These are phyloP conservation scores for Pristionchus arcanus DNA, from an alignment of 2,888 invertebrate genomes.

Conservation along the genomic window DNA sequence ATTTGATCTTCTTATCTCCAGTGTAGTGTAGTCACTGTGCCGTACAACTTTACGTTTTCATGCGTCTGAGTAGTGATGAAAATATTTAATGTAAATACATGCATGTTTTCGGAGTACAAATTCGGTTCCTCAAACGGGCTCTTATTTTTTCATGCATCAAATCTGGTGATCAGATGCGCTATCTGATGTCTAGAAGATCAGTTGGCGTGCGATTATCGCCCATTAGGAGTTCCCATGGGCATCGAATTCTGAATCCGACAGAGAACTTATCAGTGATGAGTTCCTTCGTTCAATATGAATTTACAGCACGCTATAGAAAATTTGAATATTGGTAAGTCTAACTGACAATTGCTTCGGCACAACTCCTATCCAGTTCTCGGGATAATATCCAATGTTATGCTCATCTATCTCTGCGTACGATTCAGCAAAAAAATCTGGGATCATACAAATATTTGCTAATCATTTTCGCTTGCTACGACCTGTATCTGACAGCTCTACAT, in stretches of 20 bases:
- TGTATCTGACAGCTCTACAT: background rate
- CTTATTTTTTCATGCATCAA: too few relatives aligned
- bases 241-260: background rate
- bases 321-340: background rate
- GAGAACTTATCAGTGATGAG: background rate
- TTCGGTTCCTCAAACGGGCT: too few relatives aligned
- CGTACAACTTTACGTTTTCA: too few relatives aligned
- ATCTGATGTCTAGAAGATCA: too few relatives aligned
- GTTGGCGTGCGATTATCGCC: background rate
- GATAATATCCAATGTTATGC: background rate
- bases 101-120: too few relatives aligned
- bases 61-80: too few relatives aligned
- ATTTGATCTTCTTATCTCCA: too few relatives aligned
- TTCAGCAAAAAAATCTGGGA: constrained; percentile 4
- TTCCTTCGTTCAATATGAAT: background rate
- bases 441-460: constrained; percentile 8
- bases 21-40: too few relatives aligned
- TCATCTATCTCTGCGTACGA: background rate
- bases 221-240: background rate
- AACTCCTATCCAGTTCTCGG: background rate
- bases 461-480: background rate
- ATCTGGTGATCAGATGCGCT: too few relatives aligned
- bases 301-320: background rate
- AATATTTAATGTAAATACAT: too few relatives aligned
- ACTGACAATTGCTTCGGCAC: too few relatives aligned